Base-by-base conservation (phyloP, 2,888 invertebrate species). In the Leucoma salicis region DNA sequence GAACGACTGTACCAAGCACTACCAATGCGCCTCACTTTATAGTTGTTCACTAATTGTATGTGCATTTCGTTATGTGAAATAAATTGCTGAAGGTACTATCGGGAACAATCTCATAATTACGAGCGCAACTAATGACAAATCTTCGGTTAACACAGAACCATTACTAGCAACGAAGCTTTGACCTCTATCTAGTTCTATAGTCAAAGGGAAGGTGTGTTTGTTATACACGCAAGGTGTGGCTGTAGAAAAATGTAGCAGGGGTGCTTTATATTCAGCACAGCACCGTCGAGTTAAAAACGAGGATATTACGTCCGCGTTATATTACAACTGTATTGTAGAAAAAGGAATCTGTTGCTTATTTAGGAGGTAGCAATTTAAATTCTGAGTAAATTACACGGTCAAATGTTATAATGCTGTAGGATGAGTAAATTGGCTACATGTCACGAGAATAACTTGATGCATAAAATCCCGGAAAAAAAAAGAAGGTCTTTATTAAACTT, bases 1-100 rank as follows among this genome's bases (percentile, higher is more conserved):
- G 53, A 67, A 70, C 62, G 57, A 61, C 58, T 65, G 67, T 70
- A 71, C 70, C 68, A 65, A 70, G 61, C 60, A 70, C 63, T 47
- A 56, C 50, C 49, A 54, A 48, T 36, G 49, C 56, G 39, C 45
- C 28, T 32, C 43, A 44, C 49, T 39, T 42, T 35, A 46, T 53
- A 25, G 12, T 36, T 42, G 39, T 47, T 42, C 24, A 34, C 33
- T 45, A 43, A 53, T 44, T 47, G 48, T 38, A 33, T 28, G 34
- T 11, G 16, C 31, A 40, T 14, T 13, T 25, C 31, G 14, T 13
- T 35, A 40, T n/a, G n/a, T n/a, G n/a, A n/a, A 3, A 3, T 3
- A 21, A 21, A 21, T 21, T 4, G 1, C 8, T 21, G 5, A 21
- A 21, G 1, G 2, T 3, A 8, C 5, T 21, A 8, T 6, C 6